phyloP scores from a whole-genome alignment of 2,113 vertebrate genomes.

The Miniopterus natalensis region DNA sequence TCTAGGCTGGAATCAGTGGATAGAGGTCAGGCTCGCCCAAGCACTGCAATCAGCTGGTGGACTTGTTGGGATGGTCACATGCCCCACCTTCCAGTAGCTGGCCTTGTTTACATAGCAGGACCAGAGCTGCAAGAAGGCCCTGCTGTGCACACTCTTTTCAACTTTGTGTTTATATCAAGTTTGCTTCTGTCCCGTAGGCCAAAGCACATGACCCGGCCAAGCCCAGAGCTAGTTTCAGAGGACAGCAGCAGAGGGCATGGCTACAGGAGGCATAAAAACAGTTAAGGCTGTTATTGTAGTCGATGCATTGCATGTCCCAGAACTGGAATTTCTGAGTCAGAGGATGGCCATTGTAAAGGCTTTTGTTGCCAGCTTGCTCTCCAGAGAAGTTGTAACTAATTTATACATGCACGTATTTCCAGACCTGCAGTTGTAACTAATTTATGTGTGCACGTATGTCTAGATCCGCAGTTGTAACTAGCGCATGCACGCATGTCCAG shows the following conservation, averaged over 20 bases:
- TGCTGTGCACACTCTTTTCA: neutral
- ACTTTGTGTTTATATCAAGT: neutral
- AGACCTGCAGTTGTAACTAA: no score
- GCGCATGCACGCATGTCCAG: no score
- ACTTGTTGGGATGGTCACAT: neutral
- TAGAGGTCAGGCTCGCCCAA: neutral
- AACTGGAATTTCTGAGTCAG: neutral
- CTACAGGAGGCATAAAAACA: neutral
- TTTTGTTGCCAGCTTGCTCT: neutral
- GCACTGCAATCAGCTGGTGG: neutral
- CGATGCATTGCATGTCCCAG: neutral
- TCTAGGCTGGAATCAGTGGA: neutral
- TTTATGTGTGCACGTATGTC: no score
- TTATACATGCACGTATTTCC: neutral
- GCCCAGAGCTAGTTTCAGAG: neutral
- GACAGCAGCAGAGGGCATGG: no score
- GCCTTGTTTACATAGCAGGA: neutral
- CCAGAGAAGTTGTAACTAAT: neutral
- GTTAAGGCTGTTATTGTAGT: neutral
- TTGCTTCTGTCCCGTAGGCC: neutral
- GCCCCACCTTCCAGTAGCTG: no score
- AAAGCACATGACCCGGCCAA: neutral
- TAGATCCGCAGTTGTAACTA: no score
- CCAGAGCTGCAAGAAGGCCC: neutral
- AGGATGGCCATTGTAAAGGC: neutral